A percentile compares a stretch with the other conserved stretches of the same genome.
These are phyloP conservation scores for Aythya baeri DNA, from an alignment of 2,113 vertebrate genomes.

Conservation along the genomic window DNA sequence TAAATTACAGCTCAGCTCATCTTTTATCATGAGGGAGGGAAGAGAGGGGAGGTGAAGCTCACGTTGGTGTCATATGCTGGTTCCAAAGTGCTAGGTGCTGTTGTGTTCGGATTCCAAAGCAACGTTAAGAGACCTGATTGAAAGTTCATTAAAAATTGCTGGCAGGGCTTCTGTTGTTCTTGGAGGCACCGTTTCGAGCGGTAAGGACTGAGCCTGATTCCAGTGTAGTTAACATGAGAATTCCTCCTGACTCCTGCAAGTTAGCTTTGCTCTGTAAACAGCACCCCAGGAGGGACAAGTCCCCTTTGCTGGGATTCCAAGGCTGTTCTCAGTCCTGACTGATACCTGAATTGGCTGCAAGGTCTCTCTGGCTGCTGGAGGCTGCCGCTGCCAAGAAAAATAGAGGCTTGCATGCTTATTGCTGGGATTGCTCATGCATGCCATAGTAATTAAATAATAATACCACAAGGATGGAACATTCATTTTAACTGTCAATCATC, in stretches of 20 bases:
- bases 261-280: background rate
- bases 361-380: constrained; percentile 9
- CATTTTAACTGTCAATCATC: constrained; percentile 59
- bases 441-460: constrained; percentile 75
- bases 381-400: constrained; percentile 65
- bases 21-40: background rate
- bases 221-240: background rate
- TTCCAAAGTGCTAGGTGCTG: background rate
- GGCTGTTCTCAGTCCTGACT: background rate
- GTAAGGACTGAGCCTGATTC: background rate
- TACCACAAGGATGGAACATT: constrained; percentile 49
- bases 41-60: background rate
- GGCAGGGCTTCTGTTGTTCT: background rate
- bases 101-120: background rate
- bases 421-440: constrained; percentile 66
- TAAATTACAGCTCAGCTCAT: background rate
- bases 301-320: background rate
- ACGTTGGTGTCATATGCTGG: background rate
- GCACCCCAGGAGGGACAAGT: background rate
- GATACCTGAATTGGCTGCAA: constrained; percentile 56
- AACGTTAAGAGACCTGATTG: background rate
- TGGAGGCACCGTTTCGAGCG: background rate
- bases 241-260: background rate
- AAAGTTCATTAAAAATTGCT: background rate
- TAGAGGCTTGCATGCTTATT: constrained; percentile 37